Base-by-base conservation (phyloP, 2,888 invertebrate genomes). In the Tromatobia lineatoria region DNA sequence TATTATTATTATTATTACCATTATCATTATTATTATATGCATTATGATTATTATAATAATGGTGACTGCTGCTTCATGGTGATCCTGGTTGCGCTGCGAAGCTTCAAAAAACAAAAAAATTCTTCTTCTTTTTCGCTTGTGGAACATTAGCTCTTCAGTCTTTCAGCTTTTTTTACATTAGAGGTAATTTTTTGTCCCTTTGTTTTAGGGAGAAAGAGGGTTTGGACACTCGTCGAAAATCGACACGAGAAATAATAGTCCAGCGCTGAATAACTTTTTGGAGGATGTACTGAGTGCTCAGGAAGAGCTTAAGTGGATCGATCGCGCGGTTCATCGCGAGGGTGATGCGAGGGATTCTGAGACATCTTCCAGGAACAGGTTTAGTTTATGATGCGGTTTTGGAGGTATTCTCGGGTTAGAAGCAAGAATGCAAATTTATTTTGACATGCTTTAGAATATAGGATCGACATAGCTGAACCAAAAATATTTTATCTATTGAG, bases 301-400 rank as follows among this genome's bases (percentile, higher is more conserved):
- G 67, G 83, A 91, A 54, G 90, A 91, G 77, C 89, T 92, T 69
- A 90, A 87, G 78, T 91, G 91, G 92, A 92, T 91, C 83, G 91
- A 92, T 80, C 88, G 88, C 15, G 87, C 84, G 29, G 89, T 89
- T 23, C 87, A 77, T 80, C 76, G 70, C 25, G 47, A 52, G 52
- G 64, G n/a, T 11, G 52, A 47, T 52, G 11, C 25, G 1, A 71
- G 59, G 0, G n/a, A 73, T 45, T 11, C 25, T 23, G 47, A 73
- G 23, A 10, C 29, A 13, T 25, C 11, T 10, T 23, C 23, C n/a
- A 3, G 4, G 29, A 67, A 47, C 61, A 78, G 76, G 83, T 83
- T 80, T 20, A 59, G 3, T 45, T 3, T 15, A 45, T 15, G 45
- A 13, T 29, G 3, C 15, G 45, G 3, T 13, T 45, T 3, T 3